Percentiles rank a stretch among this genome's conserved stretches.
Conservation (phyloP, 1,140 invertebrate species). For the Drosophila ananassae region DNA sequence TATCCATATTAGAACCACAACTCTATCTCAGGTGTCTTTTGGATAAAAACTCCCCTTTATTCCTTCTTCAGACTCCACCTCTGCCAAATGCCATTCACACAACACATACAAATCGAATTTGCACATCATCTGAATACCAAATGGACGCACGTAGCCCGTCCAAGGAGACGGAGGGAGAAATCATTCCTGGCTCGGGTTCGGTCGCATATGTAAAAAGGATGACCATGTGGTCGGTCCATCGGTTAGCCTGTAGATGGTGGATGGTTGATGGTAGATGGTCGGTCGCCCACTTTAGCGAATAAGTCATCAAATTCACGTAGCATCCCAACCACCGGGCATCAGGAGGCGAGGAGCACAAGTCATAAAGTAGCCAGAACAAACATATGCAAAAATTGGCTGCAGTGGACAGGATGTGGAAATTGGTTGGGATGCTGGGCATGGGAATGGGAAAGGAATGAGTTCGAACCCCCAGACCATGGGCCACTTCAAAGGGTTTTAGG, state of each 20-base stretch:
- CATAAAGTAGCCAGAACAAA: slow-evolving; percentile 64
- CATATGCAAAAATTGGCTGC: slow-evolving; percentile 75
- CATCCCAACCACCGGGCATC: slow-evolving; percentile 39
- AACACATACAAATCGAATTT: slow-evolving; percentile 82
- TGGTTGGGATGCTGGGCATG: slow-evolving; percentile 11
- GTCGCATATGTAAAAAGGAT: slow-evolving; percentile 62
- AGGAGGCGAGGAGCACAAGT: slow-evolving; percentile 32
- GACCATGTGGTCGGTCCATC: slow-evolving; percentile 56
- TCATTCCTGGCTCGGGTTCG: slow-evolving; percentile 32
- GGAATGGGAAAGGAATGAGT: neutral
- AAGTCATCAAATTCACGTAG: slow-evolving; percentile 82
- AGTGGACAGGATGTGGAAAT: slow-evolving; percentile 47
- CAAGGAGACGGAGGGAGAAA: slow-evolving; percentile 35
- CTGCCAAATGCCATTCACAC: slow-evolving; percentile 41
- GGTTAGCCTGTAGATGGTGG: neutral
- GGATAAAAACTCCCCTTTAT: neutral
- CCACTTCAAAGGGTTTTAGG: slow-evolving; percentile 63
- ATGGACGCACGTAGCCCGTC: slow-evolving; percentile 74
- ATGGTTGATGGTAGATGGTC: slow-evolving; percentile 4
- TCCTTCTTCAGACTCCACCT: slow-evolving; percentile 2
- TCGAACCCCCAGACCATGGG: slow-evolving; percentile 25
- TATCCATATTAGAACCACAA: neutral
- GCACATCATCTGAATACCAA: slow-evolving; percentile 84
- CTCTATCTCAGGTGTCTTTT: neutral
- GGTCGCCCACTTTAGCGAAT: slow-evolving; percentile 72